phyloP scores from a whole-genome alignment of 1,140 invertebrate genomes.

The Latrodectus geometricus region DNA sequence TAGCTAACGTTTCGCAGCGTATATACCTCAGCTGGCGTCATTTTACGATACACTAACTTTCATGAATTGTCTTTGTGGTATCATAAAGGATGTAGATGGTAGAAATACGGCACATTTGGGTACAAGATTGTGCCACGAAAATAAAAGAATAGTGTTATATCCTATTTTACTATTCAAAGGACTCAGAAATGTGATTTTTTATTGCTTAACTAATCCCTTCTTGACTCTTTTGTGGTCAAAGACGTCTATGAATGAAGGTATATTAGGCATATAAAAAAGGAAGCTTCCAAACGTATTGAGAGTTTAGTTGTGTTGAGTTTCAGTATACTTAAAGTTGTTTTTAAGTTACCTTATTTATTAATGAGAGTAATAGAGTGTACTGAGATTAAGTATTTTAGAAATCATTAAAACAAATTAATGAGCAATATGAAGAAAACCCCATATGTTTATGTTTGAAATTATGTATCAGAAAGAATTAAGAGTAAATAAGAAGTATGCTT shows the following conservation, averaged over 20 bases:
- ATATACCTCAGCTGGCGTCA: background rate
- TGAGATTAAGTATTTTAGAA: no score
- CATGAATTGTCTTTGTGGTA: background rate
- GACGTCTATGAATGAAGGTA: background rate
- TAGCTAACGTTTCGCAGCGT: background rate
- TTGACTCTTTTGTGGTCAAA: constrained; percentile 33
- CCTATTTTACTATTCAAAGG: background rate
- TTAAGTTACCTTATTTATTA: no score
- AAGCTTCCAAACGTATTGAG: no score
- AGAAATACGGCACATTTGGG: background rate
- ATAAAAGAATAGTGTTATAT: background rate
- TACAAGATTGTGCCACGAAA: background rate
- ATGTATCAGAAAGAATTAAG: no score
- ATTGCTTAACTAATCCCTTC: constrained; percentile 19
- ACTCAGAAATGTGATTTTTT: constrained; percentile 19
- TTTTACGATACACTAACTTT: background rate
- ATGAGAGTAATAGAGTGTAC: no score
- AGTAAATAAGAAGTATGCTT: no score
- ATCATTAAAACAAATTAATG: no score
- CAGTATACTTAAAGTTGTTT: no score
- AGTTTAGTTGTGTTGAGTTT: no score
- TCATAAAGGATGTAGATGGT: background rate
- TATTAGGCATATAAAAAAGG: background rate
- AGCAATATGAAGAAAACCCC: no score
- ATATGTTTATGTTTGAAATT: no score